Evolutionary conservation across 2,888 invertebrate species (phyloP), one percentile per base, ranked within the genome.

Genomic region (Gandaritis pyraliata): DNA sequence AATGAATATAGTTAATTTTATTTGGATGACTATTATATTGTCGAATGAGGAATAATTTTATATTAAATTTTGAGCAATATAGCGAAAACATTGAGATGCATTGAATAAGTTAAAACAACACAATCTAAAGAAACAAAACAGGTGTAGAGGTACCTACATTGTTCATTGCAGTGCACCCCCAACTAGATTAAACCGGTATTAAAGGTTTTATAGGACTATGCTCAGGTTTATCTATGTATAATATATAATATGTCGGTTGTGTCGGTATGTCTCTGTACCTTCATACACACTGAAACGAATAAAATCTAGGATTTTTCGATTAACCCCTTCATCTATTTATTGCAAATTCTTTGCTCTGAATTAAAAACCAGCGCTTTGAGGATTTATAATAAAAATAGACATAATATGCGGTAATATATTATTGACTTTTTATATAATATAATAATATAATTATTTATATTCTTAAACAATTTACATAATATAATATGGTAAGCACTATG

Each of bases 121-220:
- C 4, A 13, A 45, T 7, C 18, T 10, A 16, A 8, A 36, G 36
- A 33, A 16, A 2, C 3, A 16, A 36, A 36, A 12, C 11, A 36
- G 36, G 36, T 18, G n/a, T 0, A 10, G 36, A 7, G 11, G 8
- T n/a, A 29, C 29, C 29, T 6, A 50, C 29, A 54, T 23, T 45
- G 36, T 13, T 16, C 8, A 38, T 15, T 1, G 1, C 47, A 48
- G 10, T 15, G 46, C 39, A 16, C n/a, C 18, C 49, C 29, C 13
- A 58, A 58, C 12, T 51, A 16, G 16, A 52, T 58, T 49, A 33
- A 50, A 52, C 30, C 4, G 15, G 52, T 39, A 23, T 57, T 5
- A 52, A 39, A 15, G 52, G 13, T 57, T 48, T 51, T 23, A 53
- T 36, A 45, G 23, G 1, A 15, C 8, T 30, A 41, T 41, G 2